Conservation (phyloP, 2,113 vertebrate genomes). For the Dromaius novaehollandiae region DNA sequence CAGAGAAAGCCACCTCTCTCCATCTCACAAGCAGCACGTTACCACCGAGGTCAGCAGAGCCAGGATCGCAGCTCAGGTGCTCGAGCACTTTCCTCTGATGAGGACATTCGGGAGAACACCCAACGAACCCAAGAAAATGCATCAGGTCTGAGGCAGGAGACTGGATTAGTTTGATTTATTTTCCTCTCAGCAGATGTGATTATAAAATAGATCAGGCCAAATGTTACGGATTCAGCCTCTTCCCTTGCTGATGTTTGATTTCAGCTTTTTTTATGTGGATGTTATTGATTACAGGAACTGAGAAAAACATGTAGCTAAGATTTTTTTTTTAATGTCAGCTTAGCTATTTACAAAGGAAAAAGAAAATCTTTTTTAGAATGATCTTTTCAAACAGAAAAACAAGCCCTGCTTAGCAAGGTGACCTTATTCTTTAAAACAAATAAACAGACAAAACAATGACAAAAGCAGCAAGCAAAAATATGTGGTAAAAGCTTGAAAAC, state of each 20-base stretch:
- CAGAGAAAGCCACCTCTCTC: neutral
- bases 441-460: neutral
- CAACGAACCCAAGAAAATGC: neutral
- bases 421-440: neutral
- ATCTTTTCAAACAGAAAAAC: neutral
- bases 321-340: neutral
- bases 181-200: neutral
- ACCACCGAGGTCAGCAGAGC: too few relatives aligned
- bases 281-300: neutral
- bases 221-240: neutral
- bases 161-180: neutral
- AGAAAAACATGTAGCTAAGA: neutral
- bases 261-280: neutral
- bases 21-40: neutral
- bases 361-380: neutral
- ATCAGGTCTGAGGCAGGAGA: neutral
- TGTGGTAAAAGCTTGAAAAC: neutral
- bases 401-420: neutral
- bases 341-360: neutral
- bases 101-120: accelerated
- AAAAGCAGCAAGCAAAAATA: neutral
- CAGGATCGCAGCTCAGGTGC: neutral
- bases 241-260: conserved; percentile 24
- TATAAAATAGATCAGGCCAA: neutral
- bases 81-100: accelerated